Evolutionary conservation across 2,888 invertebrate species (phyloP), one percentile per base, ranked within the genome.

Genomic region (Agrochola lota): DNA sequence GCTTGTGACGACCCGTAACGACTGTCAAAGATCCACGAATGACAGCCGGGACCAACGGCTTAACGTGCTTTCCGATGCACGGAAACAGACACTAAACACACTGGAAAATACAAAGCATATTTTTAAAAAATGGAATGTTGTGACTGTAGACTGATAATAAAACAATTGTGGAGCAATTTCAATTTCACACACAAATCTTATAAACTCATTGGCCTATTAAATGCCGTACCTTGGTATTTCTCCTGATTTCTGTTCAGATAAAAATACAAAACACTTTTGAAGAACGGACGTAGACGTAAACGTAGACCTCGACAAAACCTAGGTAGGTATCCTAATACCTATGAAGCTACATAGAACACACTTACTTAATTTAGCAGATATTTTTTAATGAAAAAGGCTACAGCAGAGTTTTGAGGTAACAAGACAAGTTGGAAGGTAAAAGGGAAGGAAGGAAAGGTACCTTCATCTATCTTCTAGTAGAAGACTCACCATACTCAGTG

Each of bases 401-500:
- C 30, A 9, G 60, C 8, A 8, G 8, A 30, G 30, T 30, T 30
- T 35, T 52, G 20, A n/a, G 5, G 26, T 26, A 26, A 7, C 8
- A 26, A 35, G 17, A 40, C 15, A 57, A 55, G 35, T 63, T 20
- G 1, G 46, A 49, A 49, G 12, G 23, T 63, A 40, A 60, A 30
- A 30, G 59, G 3, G 30, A 15, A 17, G 17, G 59, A 7, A 26
- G 7, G 15, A 8, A 59, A 7, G 26, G 26, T 40, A 35, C 35
- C 3, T 60, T 4, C 15, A 26, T 15, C 7, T 26, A 59, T 60
- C 9, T 59, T 72, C 17, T 35, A 15, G 12, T 35, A 15, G 12
- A 43, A 57, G 9, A 74, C 85, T 84, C 84, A 91, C 97, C 97
- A 71, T 96, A 94, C 52, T 97, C 95, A 49, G 97, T 97, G 89